A percentile compares a stretch with the other conserved stretches of the same genome.
phyloP scores from a whole-genome alignment of 2,888 invertebrate species.

The Sarcophaga caerulescens region DNA sequence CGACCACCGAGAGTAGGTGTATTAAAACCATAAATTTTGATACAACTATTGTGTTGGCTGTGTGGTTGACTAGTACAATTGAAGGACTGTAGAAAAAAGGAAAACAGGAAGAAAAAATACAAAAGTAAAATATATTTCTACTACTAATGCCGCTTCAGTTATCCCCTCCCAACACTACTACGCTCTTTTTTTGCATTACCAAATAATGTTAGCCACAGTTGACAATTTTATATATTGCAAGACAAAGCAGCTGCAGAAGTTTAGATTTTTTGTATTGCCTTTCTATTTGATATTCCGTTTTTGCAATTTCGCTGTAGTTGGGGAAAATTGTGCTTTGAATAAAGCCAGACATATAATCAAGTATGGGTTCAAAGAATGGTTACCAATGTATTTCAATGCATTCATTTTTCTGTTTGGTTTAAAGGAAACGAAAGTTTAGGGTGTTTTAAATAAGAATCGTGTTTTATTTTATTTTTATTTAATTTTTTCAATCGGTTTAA shows the following conservation, averaged over 20 bases:
- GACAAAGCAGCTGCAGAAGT: neutral
- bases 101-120: neutral
- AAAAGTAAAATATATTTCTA: neutral
- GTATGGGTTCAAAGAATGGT: neutral
- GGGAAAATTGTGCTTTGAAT: neutral
- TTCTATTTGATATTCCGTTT: too few relatives aligned
- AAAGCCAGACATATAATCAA: neutral
- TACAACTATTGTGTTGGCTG: constrained; percentile 14
- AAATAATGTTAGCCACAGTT: constrained; percentile 27
- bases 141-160: neutral
- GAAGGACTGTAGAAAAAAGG: neutral
- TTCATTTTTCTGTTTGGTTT: neutral
- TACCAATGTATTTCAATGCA: constrained; percentile 4
- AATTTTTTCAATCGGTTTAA: too few relatives aligned
- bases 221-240: constrained; percentile 35
- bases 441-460: too few relatives aligned
- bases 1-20: constrained; percentile 52
- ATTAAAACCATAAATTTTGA: constrained; percentile 47
- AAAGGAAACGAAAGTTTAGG: too few relatives aligned
- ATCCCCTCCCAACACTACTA: neutral
- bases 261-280: neutral
- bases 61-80: neutral
- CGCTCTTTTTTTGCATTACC: neutral
- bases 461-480: too few relatives aligned
- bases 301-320: too few relatives aligned